These are phyloP conservation scores for Rhynchotus rufescens DNA, from an alignment of 2,797 vertebrate species.

Conservation along the genomic window DNA sequence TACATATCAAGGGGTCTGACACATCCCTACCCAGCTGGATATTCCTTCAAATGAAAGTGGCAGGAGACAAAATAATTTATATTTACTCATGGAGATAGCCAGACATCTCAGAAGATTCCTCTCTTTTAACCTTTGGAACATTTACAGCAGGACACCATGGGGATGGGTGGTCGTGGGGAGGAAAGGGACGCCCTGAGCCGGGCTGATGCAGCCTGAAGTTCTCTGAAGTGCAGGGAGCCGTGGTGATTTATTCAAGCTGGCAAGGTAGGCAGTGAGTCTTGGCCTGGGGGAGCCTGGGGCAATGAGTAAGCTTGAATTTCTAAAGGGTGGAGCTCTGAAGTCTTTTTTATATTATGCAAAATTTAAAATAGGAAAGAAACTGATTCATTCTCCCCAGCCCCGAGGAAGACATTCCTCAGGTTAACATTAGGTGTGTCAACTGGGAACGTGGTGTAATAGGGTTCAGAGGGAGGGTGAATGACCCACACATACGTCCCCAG, in stretches of 20 bases:
- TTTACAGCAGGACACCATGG: rapidly evolving
- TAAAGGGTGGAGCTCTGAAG: constrained; percentile 27
- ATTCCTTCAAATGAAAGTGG: neutral
- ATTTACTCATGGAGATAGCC: neutral
- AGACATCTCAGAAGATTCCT: neutral
- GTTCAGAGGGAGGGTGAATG: neutral
- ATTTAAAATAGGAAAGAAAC: constrained; percentile 20
- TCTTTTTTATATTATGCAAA: constrained; percentile 3
- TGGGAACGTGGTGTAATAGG: neutral
- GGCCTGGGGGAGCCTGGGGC: neutral
- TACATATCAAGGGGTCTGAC: neutral
- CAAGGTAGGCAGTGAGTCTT: neutral
- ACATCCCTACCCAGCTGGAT: neutral
- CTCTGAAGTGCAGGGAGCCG: neutral
- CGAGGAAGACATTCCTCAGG: neutral
- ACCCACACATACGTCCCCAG: neutral
- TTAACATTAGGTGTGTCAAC: constrained; percentile 5
- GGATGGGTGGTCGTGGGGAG: neutral
- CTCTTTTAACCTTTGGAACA: neutral
- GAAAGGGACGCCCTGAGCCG: neutral
- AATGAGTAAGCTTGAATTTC: constrained; percentile 33
- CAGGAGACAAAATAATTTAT: neutral
- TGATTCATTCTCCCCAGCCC: constrained; percentile 25
- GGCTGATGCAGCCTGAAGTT: neutral
- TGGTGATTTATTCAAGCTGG: neutral